Conservation (phyloP, 1,140 invertebrate species). For the Orius insidiosus region DNA sequence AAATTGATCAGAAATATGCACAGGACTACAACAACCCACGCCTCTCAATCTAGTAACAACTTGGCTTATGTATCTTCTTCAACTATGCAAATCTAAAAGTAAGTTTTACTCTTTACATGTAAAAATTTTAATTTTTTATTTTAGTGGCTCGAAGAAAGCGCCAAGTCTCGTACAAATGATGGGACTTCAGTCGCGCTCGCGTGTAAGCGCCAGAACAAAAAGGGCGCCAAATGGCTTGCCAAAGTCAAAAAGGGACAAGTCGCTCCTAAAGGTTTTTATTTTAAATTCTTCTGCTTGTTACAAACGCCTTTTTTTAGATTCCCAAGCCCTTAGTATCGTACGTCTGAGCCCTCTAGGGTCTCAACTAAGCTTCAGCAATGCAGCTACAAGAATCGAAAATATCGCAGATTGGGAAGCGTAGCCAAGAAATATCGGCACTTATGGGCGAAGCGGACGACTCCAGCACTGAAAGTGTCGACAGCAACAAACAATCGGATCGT, state of each 20-base stretch:
- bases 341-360: slow-evolving; percentile 66
- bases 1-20: slow-evolving; percentile 99
- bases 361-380: slow-evolving; percentile 56
- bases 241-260: slow-evolving; percentile 68
- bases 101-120: slow-evolving; percentile 13
- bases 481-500: slow-evolving; percentile 3
- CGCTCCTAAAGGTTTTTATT: slow-evolving; percentile 56
- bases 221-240: slow-evolving; percentile 66
- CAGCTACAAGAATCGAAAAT: slow-evolving; percentile 61
- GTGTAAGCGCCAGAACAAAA: slow-evolving; percentile 59
- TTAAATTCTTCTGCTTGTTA: no score
- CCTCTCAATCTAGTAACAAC: slow-evolving; percentile 92
- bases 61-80: slow-evolving; percentile 68
- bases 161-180: slow-evolving; percentile 59
- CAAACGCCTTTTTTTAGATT: no score
- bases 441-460: slow-evolving; percentile 44
- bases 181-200: slow-evolving; percentile 45
- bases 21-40: slow-evolving; percentile 88
- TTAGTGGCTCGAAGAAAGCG: slow-evolving; percentile 49
- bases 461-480: neutral
- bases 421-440: slow-evolving; percentile 69
- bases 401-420: slow-evolving; percentile 78
- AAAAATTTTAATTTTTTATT: slow-evolving; percentile 6
- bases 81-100: slow-evolving; percentile 59
- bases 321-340: slow-evolving; percentile 52